Evolutionary conservation across 2,113 vertebrate species (phyloP).

Genomic region (Setophaga kirtlandii): DNA sequence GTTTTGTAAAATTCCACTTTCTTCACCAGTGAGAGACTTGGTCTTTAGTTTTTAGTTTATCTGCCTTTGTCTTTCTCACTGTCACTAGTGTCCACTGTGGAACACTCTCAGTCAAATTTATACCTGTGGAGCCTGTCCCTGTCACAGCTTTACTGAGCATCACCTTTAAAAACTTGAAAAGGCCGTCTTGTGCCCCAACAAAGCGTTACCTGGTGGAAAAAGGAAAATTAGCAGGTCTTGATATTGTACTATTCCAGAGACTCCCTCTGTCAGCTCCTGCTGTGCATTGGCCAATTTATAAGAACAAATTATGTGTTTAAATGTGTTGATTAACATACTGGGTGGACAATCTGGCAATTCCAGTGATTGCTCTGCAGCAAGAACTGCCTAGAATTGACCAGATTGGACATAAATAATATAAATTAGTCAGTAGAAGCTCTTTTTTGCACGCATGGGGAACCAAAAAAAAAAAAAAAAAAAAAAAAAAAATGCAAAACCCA

Average conservation of each 20-base stretch:
- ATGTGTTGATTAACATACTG: background rate
- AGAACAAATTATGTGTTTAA: background rate
- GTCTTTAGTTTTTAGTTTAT: background rate
- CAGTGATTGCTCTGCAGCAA: background rate
- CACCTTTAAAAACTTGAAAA: background rate
- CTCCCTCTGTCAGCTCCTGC: background rate
- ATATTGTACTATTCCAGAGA: background rate
- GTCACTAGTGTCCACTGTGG: background rate
- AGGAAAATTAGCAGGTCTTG: background rate
- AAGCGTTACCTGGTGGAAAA: background rate
- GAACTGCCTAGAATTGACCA: background rate
- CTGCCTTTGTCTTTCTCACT: background rate
- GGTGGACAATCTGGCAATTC: background rate
- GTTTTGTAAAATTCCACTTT: conserved; percentile 1
- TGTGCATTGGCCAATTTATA: background rate
- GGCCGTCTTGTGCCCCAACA: background rate
- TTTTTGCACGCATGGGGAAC: background rate
- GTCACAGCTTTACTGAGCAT: background rate
- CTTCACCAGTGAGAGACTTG: background rate
- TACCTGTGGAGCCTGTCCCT: background rate
- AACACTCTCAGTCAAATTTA: background rate
- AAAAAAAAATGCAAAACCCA: background rate
- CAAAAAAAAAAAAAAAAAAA: background rate
- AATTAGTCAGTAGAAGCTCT: background rate
- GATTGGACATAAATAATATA: background rate